Conservation (phyloP, 2,113 vertebrate genomes). For the Silurus asotus region DNA sequence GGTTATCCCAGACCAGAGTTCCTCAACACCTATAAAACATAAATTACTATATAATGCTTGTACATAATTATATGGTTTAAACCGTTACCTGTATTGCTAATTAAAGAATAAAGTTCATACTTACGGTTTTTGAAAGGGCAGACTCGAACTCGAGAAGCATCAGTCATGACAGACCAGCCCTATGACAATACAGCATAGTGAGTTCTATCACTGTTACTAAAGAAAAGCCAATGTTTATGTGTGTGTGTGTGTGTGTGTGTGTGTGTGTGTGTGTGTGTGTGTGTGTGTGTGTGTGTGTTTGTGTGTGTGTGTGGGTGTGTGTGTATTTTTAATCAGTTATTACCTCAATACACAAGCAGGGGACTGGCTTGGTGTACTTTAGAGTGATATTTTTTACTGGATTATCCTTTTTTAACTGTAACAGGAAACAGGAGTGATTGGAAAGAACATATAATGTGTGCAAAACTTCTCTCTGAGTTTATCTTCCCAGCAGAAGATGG, state of each 20-base stretch:
- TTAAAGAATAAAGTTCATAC: constrained; percentile 52
- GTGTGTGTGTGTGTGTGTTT: no score
- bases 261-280: no score
- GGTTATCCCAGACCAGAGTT: constrained; percentile 78
- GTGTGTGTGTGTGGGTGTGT: no score
- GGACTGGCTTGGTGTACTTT: constrained; percentile 72
- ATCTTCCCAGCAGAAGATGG: background rate
- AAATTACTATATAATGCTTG: background rate
- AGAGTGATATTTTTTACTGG: constrained; percentile 66
- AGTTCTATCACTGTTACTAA: background rate
- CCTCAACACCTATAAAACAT: constrained; percentile 67
- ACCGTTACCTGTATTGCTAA: background rate
- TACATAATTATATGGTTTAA: background rate
- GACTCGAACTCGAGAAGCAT: constrained; percentile 79
- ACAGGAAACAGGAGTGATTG: constrained; percentile 49
- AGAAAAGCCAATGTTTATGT: background rate
- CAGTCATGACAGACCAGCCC: constrained; percentile 81
- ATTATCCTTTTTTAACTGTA: constrained; percentile 80
- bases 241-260: no score
- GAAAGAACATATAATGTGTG: background rate
- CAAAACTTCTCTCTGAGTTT: background rate
- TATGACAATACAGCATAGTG: constrained; percentile 50
- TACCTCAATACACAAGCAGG: constrained; percentile 90
- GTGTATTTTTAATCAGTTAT: background rate
- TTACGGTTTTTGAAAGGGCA: constrained; percentile 86